Evolutionary conservation across 2,113 vertebrate species (phyloP).

Genomic region (Chlorocebus sabaeus): DNA sequence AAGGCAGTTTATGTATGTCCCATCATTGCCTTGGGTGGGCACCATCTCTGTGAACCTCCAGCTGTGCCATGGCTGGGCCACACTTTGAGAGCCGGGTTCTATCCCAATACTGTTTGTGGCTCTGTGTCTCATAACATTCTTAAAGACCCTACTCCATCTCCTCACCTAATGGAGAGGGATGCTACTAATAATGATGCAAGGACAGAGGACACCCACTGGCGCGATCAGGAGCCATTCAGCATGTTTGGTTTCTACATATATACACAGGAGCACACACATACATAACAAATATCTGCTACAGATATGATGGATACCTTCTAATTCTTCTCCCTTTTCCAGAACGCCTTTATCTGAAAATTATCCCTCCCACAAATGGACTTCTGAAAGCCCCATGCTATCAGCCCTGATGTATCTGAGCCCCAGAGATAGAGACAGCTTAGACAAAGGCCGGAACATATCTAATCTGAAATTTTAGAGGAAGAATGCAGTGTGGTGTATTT

Average conservation of each 20-base stretch:
- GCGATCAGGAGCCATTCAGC: background rate
- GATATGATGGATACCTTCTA: background rate
- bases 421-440: background rate
- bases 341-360: background rate
- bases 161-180: background rate
- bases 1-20: too few relatives aligned
- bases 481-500: background rate
- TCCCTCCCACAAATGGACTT: background rate
- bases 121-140: background rate
- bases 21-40: background rate
- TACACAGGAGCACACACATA: background rate
- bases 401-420: background rate
- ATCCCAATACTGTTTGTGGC: rapidly evolving
- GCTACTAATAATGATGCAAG: background rate
- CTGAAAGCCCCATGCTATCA: background rate
- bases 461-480: background rate
- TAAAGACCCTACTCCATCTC: too few relatives aligned
- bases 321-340: background rate
- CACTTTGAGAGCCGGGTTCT: background rate
- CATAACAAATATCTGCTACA: background rate
- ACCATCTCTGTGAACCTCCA: background rate
- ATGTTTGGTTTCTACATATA: background rate
- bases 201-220: background rate
- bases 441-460: background rate
- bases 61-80: background rate